Conservation (phyloP, 2,888 invertebrate species). For the Labia minor region DNA sequence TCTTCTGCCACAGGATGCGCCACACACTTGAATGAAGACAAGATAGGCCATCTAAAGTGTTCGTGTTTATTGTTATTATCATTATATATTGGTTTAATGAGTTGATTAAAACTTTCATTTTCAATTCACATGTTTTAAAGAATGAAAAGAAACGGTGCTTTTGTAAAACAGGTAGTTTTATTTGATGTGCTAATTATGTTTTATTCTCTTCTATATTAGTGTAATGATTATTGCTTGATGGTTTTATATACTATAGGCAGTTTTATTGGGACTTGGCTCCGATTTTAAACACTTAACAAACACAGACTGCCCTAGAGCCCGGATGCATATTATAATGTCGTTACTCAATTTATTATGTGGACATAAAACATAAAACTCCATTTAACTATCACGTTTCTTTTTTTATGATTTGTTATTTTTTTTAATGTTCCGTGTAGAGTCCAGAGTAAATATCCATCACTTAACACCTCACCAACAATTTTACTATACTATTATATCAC, state of each 20-base stretch:
- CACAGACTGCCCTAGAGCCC: constrained; percentile 13
- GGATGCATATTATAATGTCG: constrained; percentile 13
- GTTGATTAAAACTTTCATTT: constrained; percentile 13
- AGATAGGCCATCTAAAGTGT: background rate
- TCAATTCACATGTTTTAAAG: background rate
- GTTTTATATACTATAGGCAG: constrained; percentile 8
- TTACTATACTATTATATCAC: background rate
- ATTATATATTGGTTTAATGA: background rate
- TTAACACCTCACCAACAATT: constrained; percentile 1
- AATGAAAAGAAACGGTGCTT: background rate
- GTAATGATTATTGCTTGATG: constrained; percentile 5
- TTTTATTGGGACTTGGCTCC: constrained; percentile 13
- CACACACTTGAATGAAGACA: background rate
- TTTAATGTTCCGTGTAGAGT: constrained; percentile 13
- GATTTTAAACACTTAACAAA: constrained; percentile 13
- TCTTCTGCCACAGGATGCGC: background rate
- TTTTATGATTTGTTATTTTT: constrained; percentile 13
- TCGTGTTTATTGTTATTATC: constrained; percentile 13
- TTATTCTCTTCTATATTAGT: background rate
- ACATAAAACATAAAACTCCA: constrained; percentile 13
- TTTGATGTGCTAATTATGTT: constrained; percentile 8
- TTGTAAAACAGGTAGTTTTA: constrained; percentile 7
- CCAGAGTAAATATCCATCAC: background rate
- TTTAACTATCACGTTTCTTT: constrained; percentile 13
- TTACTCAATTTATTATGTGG: constrained; percentile 13